Evolutionary conservation across 2,113 vertebrate genomes (phyloP).

Genomic region (human (Homo sapiens)): DNA sequence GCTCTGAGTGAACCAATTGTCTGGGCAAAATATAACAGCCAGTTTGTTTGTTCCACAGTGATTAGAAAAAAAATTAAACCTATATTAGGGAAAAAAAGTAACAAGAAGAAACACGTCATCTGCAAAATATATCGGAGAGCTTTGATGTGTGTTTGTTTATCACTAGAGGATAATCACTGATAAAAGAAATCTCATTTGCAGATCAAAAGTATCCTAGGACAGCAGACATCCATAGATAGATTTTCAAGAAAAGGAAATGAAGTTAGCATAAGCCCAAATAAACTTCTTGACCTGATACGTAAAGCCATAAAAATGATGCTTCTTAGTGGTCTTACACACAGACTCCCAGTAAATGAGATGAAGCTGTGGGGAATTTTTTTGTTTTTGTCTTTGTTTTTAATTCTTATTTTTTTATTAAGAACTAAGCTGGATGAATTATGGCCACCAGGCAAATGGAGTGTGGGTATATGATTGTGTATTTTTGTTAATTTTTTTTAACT

Average conservation of each 20-base stretch:
- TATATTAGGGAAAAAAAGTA: not conserved
- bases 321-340: not conserved
- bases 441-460: not conserved
- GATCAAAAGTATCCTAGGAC: conserved; percentile 7
- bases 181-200: conserved; percentile 6
- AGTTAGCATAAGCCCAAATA: not conserved
- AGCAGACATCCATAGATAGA: not conserved
- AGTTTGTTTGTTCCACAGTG: not conserved
- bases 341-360: not conserved
- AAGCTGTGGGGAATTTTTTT: not conserved
- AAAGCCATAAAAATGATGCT: not conserved
- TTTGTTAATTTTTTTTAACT: not conserved
- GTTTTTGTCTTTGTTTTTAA: not conserved
- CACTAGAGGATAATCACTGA: not conserved
- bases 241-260: conserved; percentile 32
- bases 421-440: not conserved
- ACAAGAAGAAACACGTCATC: not conserved
- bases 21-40: conserved; percentile 26
- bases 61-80: conserved; percentile 22
- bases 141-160: conserved; percentile 22
- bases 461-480: not conserved
- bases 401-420: not conserved
- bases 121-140: not conserved
- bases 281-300: not conserved
- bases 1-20: not conserved